These are phyloP conservation scores for Daktulosphaira vitifoliae DNA, from an alignment of 1,140 invertebrate genomes.

Conservation along the genomic window DNA sequence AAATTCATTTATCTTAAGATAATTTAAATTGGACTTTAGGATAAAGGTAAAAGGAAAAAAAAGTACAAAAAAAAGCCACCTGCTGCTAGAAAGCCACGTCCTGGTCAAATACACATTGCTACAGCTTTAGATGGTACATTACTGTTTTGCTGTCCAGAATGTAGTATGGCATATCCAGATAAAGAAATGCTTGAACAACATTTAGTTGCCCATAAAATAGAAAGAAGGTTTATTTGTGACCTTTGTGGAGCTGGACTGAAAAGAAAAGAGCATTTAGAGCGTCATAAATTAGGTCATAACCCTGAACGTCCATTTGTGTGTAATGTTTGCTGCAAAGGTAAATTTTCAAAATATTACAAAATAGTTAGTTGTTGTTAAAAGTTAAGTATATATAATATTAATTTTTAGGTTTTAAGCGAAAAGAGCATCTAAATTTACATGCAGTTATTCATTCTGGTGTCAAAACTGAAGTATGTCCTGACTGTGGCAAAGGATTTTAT, in stretches of 20 bases:
- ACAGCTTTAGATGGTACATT: conserved; percentile 61
- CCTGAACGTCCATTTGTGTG: conserved; percentile 68
- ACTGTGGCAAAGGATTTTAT: conserved; percentile 70
- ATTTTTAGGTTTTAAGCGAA: conserved; percentile 60
- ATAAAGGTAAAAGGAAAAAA: conserved; percentile 56
- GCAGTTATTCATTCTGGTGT: conserved; percentile 71
- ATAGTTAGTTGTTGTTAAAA: background rate
- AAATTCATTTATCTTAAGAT: too few species aligned
- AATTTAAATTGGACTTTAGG: conserved; percentile 1
- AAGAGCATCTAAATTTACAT: conserved; percentile 70
- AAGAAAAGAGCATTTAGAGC: conserved; percentile 66
- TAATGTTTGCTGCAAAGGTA: conserved; percentile 59
- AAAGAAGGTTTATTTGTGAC: conserved; percentile 56
- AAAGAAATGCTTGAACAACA: conserved; percentile 67
- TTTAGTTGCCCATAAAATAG: conserved; percentile 64
- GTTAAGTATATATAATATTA: background rate
- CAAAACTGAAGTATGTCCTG: conserved; percentile 58
- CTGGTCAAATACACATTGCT: conserved; percentile 61
- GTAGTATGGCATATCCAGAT: conserved; percentile 67
- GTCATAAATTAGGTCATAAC: conserved; percentile 69
- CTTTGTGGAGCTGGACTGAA: conserved; percentile 60
- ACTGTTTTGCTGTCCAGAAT: conserved; percentile 67
- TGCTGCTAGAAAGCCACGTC: conserved; percentile 60
- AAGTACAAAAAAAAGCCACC: conserved; percentile 71
- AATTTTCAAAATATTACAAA: background rate